Percentiles rank a stretch among this genome's conserved stretches.
These are phyloP conservation scores for Melinopterus prodromus DNA, from an alignment of 2,888 invertebrate species.

Conservation along the genomic window DNA sequence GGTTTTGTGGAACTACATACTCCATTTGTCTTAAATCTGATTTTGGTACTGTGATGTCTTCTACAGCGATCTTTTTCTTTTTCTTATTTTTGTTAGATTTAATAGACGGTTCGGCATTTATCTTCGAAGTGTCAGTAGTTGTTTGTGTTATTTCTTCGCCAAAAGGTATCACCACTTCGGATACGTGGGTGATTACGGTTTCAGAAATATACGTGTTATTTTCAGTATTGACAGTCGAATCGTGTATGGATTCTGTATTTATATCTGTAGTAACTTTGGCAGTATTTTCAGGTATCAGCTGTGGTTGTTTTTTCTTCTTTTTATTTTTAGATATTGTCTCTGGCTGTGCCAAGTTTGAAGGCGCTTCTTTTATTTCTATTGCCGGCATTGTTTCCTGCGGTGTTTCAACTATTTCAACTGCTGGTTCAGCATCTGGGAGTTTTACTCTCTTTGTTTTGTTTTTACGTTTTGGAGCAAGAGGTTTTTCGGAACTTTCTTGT, in stretches of 20 bases:
- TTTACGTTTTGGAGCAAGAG: constrained; percentile 15
- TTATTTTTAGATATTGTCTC: constrained; percentile 18
- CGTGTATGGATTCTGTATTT: background rate
- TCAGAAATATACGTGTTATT: background rate
- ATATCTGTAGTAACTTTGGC: background rate
- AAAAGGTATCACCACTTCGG: background rate
- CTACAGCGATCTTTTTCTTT: constrained; percentile 21
- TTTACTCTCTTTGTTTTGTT: constrained; percentile 15
- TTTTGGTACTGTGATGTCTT: constrained; percentile 15
- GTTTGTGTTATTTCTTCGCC: background rate
- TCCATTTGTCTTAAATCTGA: constrained; percentile 6
- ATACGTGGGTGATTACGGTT: background rate
- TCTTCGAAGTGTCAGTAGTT: background rate
- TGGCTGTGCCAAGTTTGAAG: background rate
- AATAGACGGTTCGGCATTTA: constrained; percentile 10
- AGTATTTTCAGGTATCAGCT: constrained; percentile 15
- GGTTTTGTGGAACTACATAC: background rate
- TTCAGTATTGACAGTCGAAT: background rate
- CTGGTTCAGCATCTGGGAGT: background rate
- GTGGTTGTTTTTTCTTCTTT: constrained; percentile 17
- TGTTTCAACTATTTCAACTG: background rate
- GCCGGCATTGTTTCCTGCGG: background rate
- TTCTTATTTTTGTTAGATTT: constrained; percentile 35
- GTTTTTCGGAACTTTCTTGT: constrained; percentile 9
- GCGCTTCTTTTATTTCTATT: constrained; percentile 7